Conservation (phyloP, 1,140 invertebrate species). For the Tetragnatha versicolor region DNA sequence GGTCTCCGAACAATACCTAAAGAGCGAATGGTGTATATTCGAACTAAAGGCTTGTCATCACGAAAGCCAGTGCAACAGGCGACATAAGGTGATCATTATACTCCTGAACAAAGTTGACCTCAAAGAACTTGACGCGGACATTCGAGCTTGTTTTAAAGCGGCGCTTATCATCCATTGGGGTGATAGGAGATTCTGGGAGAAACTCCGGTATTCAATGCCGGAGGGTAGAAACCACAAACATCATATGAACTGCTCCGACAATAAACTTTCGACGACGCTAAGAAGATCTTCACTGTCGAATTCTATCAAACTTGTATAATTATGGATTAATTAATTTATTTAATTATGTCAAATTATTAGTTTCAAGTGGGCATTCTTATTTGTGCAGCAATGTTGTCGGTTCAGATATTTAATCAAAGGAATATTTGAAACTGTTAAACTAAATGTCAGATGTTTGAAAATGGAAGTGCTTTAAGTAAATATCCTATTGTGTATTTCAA, state of each 20-base stretch:
- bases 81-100: slow-evolving; percentile 84
- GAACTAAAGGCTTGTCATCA: slow-evolving; percentile 93
- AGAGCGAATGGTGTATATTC: slow-evolving; percentile 92
- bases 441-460: neutral
- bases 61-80: slow-evolving; percentile 76
- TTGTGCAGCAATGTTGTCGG: slow-evolving; percentile 23
- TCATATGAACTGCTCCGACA: slow-evolving; percentile 25
- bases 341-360: too few species aligned
- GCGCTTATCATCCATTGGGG: slow-evolving; percentile 64
- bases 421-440: neutral
- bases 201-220: slow-evolving; percentile 88
- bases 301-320: slow-evolving; percentile 54
- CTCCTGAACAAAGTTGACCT: slow-evolving; percentile 55
- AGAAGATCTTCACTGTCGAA: slow-evolving; percentile 46
- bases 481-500: too few species aligned
- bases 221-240: slow-evolving; percentile 65
- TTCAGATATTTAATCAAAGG: slow-evolving; percentile 16
- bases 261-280: slow-evolving; percentile 28
- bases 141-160: slow-evolving; percentile 54
- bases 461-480: too few species aligned
- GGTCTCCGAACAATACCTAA: slow-evolving; percentile 90
- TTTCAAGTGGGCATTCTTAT: slow-evolving; percentile 11
- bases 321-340: too few species aligned
- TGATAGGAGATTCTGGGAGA: slow-evolving; percentile 93
- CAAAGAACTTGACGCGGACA: slow-evolving; percentile 57